Conservation (phyloP, 2,797 vertebrate genomes). For the Antennarius maculatus region DNA sequence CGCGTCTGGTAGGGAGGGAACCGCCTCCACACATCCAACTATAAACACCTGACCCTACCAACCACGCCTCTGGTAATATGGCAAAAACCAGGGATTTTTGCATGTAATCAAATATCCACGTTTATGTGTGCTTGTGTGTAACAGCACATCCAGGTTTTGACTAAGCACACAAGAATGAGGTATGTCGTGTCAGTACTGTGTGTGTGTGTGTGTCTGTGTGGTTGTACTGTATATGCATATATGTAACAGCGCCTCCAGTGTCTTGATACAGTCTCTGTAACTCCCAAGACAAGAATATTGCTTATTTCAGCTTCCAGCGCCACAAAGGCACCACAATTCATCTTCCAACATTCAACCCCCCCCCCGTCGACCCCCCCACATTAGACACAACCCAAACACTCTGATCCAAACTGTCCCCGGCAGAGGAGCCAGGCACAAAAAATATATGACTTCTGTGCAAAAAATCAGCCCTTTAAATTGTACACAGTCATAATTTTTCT, state of each 20-base stretch:
- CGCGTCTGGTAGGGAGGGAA: slow-evolving; percentile 19
- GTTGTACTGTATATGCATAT: slow-evolving; percentile 49
- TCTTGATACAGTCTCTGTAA: slow-evolving; percentile 27
- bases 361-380: neutral
- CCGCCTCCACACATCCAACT: slow-evolving; percentile 42
- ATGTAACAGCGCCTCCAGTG: slow-evolving; percentile 73
- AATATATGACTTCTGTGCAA: slow-evolving; percentile 73
- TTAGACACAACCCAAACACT: slow-evolving; percentile 30
- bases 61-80: slow-evolving; percentile 44
- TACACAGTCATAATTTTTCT: slow-evolving; percentile 39
- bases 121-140: slow-evolving; percentile 32
- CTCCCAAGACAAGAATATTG: slow-evolving; percentile 65
- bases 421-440: slow-evolving; percentile 38
- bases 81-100: slow-evolving; percentile 52
- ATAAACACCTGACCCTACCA: slow-evolving; percentile 28
- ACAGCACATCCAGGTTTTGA: slow-evolving; percentile 55
- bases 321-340: neutral
- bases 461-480: slow-evolving; percentile 79
- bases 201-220: neutral
- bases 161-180: slow-evolving; percentile 42
- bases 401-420: slow-evolving; percentile 42
- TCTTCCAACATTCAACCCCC: slow-evolving; percentile 1
- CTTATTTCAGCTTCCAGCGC: slow-evolving; percentile 51
- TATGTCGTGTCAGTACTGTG: slow-evolving; percentile 33
- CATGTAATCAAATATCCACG: slow-evolving; percentile 25